These are phyloP conservation scores for Willowsia nigromaculata DNA, from an alignment of 2,888 invertebrate genomes.

Conservation along the genomic window DNA sequence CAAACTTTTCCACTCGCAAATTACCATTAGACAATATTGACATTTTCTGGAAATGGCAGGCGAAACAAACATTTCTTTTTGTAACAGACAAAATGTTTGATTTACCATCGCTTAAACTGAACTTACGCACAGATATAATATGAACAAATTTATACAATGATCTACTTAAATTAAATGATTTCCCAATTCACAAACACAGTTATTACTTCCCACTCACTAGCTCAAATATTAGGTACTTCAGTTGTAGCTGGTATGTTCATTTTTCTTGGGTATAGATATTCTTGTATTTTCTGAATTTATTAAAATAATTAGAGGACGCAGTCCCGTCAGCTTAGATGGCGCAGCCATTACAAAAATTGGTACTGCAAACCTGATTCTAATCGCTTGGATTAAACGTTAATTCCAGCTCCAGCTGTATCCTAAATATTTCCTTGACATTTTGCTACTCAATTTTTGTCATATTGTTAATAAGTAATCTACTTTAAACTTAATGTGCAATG, in stretches of 20 bases:
- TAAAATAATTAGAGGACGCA: not conserved
- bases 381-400: not conserved
- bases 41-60: too few species aligned
- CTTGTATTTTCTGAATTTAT: not conserved
- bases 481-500: not conserved
- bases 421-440: not conserved
- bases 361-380: not conserved
- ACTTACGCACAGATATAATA: too few species aligned
- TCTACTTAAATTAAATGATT: not conserved
- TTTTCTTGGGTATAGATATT: not conserved
- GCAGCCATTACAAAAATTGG: not conserved
- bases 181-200: slow-evolving; percentile 27
- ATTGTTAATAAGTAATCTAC: too few species aligned
- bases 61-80: too few species aligned
- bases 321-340: not conserved
- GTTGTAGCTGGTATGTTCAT: slow-evolving; percentile 67
- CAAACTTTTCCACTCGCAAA: too few species aligned
- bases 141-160: not conserved
- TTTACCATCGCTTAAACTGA: too few species aligned
- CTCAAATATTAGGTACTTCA: slow-evolving; percentile 68
- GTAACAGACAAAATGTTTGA: too few species aligned
- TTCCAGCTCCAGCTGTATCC: slow-evolving; percentile 30
- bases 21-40: too few species aligned
- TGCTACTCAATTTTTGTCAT: not conserved
- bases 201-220: slow-evolving; percentile 52